These are phyloP conservation scores for Lemur catta DNA, from an alignment of 2,797 vertebrate genomes.

Conservation along the genomic window DNA sequence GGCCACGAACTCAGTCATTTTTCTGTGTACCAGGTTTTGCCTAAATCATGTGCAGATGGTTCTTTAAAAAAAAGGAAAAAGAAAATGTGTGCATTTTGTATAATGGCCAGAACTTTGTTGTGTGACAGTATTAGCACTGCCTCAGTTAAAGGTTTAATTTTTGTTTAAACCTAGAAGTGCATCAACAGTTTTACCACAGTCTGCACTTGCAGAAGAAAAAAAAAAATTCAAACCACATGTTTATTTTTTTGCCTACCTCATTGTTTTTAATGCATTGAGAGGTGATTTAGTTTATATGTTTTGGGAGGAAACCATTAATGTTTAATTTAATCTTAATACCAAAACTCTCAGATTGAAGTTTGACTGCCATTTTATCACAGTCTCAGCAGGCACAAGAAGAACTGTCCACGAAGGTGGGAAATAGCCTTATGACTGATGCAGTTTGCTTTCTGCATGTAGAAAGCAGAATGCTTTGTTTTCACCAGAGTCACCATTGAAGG, in stretches of 20 bases:
- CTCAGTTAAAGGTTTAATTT: constrained; percentile 86
- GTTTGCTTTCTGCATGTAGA: constrained; percentile 72
- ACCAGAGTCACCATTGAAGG: constrained; percentile 65
- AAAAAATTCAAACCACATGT: constrained; percentile 82
- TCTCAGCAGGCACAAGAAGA: constrained; percentile 78
- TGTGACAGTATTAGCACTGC: constrained; percentile 88
- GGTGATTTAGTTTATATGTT: constrained; percentile 86
- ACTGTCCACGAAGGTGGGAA: constrained; percentile 63
- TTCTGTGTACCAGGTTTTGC: constrained; percentile 87
- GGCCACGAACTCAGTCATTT: constrained; percentile 83
- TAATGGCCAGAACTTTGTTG: constrained; percentile 85
- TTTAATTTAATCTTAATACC: constrained; percentile 88
- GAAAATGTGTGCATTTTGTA: constrained; percentile 80
- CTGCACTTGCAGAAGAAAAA: constrained; percentile 82
- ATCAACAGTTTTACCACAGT: constrained; percentile 82
- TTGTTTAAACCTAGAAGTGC: constrained; percentile 87
- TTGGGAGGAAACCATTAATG: constrained; percentile 84
- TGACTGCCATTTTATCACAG: constrained; percentile 81
- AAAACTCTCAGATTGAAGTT: constrained; percentile 84
- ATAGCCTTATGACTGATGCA: constrained; percentile 64
- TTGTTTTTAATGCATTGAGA: constrained; percentile 89
- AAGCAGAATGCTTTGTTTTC: constrained; percentile 64
- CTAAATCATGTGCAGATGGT: constrained; percentile 83
- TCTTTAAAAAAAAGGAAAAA: constrained; percentile 55
- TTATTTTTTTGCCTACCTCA: constrained; percentile 90